phyloP scores from a whole-genome alignment of 2,113 vertebrate genomes.

The Columbina picui region DNA sequence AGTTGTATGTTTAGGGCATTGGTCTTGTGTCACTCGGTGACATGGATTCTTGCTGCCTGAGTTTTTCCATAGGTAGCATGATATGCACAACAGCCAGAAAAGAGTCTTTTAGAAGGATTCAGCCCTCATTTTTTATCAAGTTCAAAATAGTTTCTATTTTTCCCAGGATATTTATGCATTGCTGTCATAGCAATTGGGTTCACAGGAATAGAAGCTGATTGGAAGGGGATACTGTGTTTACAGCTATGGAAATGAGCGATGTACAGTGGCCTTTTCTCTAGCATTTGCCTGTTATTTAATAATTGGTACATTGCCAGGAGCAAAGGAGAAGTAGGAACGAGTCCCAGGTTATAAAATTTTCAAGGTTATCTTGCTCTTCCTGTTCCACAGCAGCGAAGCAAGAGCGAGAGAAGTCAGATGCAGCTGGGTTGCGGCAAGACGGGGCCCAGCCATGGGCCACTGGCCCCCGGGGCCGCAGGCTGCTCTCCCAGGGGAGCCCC shows the following conservation, averaged over 20 bases:
- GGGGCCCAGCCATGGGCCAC: rapidly evolving
- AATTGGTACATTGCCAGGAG: constrained; percentile 39
- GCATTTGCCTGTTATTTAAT: constrained; percentile 38
- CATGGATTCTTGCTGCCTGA: not conserved
- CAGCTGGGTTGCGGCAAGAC: not conserved
- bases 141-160: not conserved
- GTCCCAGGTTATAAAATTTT: not conserved
- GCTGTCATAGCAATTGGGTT: not conserved
- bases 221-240: rapidly evolving
- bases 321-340: not conserved
- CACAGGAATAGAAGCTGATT: not conserved
- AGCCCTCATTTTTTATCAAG: constrained; percentile 23
- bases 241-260: not conserved
- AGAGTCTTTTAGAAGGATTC: not conserved
- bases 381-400: not conserved
- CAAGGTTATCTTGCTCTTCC: constrained; percentile 32
- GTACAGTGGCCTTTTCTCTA: not conserved
- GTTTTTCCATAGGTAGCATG: not conserved
- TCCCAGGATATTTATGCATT: not conserved
- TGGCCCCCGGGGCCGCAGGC: not conserved
- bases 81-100: not conserved
- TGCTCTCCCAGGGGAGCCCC: not conserved
- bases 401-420: not conserved
- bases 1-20: not conserved
- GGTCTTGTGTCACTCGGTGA: not conserved